A percentile compares a stretch with the other conserved stretches of the same genome.
Conservation (phyloP, 2,888 invertebrate species). For the Leucozona laternaria region DNA sequence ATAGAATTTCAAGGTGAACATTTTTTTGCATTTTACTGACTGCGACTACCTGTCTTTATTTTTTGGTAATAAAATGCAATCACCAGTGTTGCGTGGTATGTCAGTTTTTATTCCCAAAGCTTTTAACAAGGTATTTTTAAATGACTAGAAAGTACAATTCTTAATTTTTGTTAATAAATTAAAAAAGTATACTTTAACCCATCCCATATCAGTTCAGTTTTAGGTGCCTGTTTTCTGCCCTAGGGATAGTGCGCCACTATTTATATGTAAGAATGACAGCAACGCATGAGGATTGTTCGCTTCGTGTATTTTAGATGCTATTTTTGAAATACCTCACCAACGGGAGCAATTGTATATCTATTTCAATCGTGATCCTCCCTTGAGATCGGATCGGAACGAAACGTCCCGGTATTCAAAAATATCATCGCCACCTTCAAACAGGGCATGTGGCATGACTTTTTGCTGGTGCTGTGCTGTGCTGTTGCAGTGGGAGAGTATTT, state of each 20-base stretch:
- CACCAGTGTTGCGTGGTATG: no score
- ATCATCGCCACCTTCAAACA: slow-evolving; percentile 61
- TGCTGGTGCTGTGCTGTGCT: background rate
- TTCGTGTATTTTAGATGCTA: slow-evolving; percentile 29
- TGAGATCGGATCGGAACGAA: slow-evolving; percentile 33
- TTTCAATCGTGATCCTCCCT: slow-evolving; percentile 63
- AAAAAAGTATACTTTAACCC: no score
- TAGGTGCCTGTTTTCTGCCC: background rate
- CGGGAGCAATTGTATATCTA: slow-evolving; percentile 70
- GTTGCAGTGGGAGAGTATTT: slow-evolving; percentile 32
- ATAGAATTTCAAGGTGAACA: no score
- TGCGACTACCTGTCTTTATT: no score
- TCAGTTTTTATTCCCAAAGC: no score
- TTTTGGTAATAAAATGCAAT: no score
- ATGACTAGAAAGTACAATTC: background rate
- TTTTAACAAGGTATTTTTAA: no score
- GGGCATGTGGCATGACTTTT: slow-evolving; percentile 49
- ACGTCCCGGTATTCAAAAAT: slow-evolving; percentile 49
- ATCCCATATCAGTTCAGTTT: background rate
- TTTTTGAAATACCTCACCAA: slow-evolving; percentile 66
- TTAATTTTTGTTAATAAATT: background rate
- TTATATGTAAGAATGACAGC: slow-evolving; percentile 33
- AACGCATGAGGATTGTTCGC: slow-evolving; percentile 58
- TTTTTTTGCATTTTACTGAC: no score
- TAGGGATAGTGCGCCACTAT: background rate